These are phyloP conservation scores for Nematolebias whitei DNA, from an alignment of 2,113 vertebrate species.

Conservation along the genomic window DNA sequence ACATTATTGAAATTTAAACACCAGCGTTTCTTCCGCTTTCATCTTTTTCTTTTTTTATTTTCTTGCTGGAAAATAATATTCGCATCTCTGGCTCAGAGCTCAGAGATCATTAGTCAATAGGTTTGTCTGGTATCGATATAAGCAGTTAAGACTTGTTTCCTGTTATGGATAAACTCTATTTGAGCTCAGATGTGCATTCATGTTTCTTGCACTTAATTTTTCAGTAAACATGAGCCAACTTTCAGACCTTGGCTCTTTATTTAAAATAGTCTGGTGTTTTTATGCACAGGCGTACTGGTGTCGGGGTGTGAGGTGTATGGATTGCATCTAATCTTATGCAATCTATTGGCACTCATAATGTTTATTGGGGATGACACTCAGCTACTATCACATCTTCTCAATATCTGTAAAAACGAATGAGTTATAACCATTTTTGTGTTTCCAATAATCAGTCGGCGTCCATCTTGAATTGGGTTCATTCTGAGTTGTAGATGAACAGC, in stretches of 20 bases:
- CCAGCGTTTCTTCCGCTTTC: background rate
- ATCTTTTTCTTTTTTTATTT: background rate
- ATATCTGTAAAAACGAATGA: no score
- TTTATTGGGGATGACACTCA: no score
- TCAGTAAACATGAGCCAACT: conserved; percentile 36
- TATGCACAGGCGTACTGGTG: no score
- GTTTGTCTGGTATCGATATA: conserved; percentile 19
- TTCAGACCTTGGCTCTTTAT: conserved; percentile 8
- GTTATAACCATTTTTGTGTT: no score
- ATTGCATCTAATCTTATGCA: no score
- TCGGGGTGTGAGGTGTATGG: no score
- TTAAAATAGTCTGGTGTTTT: no score
- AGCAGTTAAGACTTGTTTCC: conserved; percentile 34
- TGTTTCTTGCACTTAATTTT: conserved; percentile 47
- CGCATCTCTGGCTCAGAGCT: conserved; percentile 19
- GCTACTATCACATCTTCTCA: no score
- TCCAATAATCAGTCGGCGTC: no score
- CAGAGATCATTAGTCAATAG: conserved; percentile 18
- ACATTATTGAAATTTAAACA: conserved; percentile 47
- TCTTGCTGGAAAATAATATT: conserved; percentile 13
- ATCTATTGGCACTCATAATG: no score
- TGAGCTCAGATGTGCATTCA: conserved; percentile 51
- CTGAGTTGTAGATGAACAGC: no score
- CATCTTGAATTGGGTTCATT: no score
- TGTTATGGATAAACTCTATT: conserved; percentile 13